Evolutionary conservation across 2,113 vertebrate species (phyloP).

Genomic region (Rallus limicola): DNA sequence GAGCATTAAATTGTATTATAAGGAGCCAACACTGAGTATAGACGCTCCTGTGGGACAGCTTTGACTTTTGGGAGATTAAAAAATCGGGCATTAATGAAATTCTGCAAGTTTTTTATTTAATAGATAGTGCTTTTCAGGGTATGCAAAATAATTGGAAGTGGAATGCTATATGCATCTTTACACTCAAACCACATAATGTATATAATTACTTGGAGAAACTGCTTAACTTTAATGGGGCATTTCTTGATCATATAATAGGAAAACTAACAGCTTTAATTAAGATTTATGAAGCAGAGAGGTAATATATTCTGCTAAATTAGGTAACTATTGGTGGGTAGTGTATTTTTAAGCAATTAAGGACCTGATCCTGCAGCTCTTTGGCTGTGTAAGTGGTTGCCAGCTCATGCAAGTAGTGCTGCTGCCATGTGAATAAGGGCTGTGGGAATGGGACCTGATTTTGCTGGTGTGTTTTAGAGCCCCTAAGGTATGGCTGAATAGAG

Average conservation of each 20-base stretch:
- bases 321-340: slow-evolving; percentile 80
- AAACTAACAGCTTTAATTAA: slow-evolving; percentile 91
- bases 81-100: slow-evolving; percentile 90
- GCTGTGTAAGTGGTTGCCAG: background rate
- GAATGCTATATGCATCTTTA: slow-evolving; percentile 58
- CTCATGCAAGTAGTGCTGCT: background rate
- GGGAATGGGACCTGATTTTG: background rate
- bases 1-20: slow-evolving; percentile 92
- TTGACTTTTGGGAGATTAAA: slow-evolving; percentile 84
- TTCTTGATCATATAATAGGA: slow-evolving; percentile 83
- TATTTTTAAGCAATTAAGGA: slow-evolving; percentile 77
- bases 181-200: slow-evolving; percentile 55
- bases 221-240: slow-evolving; percentile 84
- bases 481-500: background rate
- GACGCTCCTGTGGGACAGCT: slow-evolving; percentile 78
- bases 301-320: slow-evolving; percentile 88
- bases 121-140: slow-evolving; percentile 77
- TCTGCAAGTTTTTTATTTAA: slow-evolving; percentile 85
- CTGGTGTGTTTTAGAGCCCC: background rate
- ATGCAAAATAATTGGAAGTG: slow-evolving; percentile 75
- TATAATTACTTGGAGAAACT: slow-evolving; percentile 82
- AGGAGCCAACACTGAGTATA: slow-evolving; percentile 81
- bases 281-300: slow-evolving; percentile 91
- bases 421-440: background rate
- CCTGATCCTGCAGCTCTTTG: slow-evolving; percentile 13